phyloP scores from a whole-genome alignment of 2,888 invertebrate species.

The Coecobrya sp. region DNA sequence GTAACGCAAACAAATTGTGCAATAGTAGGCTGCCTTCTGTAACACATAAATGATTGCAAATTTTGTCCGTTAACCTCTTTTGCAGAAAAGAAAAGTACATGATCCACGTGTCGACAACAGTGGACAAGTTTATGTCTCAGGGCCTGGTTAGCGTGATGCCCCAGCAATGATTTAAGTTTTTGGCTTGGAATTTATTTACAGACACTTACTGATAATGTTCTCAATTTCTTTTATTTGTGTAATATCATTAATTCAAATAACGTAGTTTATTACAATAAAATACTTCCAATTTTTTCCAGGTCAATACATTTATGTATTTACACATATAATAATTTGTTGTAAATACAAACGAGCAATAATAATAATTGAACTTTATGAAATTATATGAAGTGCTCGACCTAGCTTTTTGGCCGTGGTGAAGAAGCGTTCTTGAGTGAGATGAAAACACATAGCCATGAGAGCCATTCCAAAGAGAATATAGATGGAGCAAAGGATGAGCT shows the following conservation, averaged over 20 bases:
- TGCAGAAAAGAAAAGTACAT: constrained; percentile 3
- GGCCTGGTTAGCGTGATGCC: no score
- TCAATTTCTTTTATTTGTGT: no score
- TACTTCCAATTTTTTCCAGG: no score
- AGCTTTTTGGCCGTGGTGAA: constrained; percentile 82
- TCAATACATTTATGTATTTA: no score
- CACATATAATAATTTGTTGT: no score
- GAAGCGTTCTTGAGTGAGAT: constrained; percentile 85
- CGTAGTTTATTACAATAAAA: no score
- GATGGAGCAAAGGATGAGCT: constrained; percentile 86
- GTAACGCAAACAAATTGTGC: constrained; percentile 1
- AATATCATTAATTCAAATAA: no score
- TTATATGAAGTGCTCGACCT: constrained; percentile 81
- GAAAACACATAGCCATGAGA: constrained; percentile 86
- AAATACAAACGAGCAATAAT: no score
- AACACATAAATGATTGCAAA: background rate
- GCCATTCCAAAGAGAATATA: constrained; percentile 86
- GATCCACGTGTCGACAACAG: background rate
- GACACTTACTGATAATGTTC: no score
- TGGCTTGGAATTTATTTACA: no score
- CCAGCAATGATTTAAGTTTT: no score
- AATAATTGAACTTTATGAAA: constrained; percentile 66
- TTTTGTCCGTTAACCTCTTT: background rate
- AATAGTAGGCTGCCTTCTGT: background rate
- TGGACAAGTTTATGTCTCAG: background rate